These are phyloP conservation scores for Leptarthrus brevirostris DNA, from an alignment of 2,888 invertebrate species.

Conservation along the genomic window DNA sequence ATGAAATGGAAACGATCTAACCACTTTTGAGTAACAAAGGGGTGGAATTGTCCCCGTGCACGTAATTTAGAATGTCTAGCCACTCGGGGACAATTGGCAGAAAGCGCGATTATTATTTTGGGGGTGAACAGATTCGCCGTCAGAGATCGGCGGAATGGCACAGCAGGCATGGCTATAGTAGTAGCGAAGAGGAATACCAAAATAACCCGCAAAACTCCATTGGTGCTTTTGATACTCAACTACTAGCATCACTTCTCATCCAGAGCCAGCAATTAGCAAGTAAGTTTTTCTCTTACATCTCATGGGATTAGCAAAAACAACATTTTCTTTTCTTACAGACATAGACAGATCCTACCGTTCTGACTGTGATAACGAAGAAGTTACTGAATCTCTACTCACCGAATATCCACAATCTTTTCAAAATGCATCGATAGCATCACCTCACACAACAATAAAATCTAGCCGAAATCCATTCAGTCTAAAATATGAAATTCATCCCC, in stretches of 20 bases:
- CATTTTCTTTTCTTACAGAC: conserved; percentile 69
- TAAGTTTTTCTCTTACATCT: conserved; percentile 66
- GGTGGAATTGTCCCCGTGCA: conserved; percentile 23
- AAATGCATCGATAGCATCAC: conserved; percentile 57
- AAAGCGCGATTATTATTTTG: conserved; percentile 60
- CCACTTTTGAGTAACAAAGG: background rate
- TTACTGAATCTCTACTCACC: conserved; percentile 64
- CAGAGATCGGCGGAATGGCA: conserved; percentile 72
- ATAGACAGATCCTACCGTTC: conserved; percentile 80
- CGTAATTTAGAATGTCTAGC: conserved; percentile 63
- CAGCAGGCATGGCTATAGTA: conserved; percentile 69
- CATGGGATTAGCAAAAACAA: background rate
- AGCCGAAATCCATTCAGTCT: conserved; percentile 65
- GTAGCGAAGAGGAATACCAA: conserved; percentile 71
- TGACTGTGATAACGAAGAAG: conserved; percentile 76
- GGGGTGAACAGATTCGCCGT: conserved; percentile 67
- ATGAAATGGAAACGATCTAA: conserved; percentile 39
- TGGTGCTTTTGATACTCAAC: conserved; percentile 69
- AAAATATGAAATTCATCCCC: conserved; percentile 61
- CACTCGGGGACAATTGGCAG: conserved; percentile 67
- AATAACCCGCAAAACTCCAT: conserved; percentile 65
- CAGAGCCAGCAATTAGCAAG: conserved; percentile 73
- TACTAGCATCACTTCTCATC: conserved; percentile 70
- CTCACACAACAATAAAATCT: conserved; percentile 57
- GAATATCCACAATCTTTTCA: conserved; percentile 65